phyloP scores from a whole-genome alignment of 2,113 vertebrate genomes.

The Grammomys surdaster region DNA sequence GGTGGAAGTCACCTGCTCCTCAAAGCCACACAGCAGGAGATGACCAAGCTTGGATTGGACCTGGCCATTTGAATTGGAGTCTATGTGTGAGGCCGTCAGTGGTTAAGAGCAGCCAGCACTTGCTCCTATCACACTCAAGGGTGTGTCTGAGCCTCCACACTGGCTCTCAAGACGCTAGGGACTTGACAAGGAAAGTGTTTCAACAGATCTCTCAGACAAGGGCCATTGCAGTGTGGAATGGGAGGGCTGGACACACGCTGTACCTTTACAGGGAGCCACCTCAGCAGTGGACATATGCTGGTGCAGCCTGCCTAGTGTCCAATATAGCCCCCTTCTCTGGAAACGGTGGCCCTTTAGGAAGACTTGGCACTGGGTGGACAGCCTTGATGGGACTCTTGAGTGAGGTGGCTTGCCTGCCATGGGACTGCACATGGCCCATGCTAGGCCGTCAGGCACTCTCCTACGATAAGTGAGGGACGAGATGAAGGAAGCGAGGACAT shows the following conservation, averaged over 20 bases:
- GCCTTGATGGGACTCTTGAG: neutral
- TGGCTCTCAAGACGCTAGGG: neutral
- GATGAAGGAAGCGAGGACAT: neutral
- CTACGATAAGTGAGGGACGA: neutral
- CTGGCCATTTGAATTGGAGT: too few relatives aligned
- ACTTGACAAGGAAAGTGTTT: neutral
- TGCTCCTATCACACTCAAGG: neutral
- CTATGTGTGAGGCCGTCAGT: neutral
- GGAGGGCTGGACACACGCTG: neutral
- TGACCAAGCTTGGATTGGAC: neutral
- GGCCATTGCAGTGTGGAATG: neutral
- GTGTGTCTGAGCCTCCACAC: neutral
- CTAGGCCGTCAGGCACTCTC: neutral
- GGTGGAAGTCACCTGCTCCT: neutral
- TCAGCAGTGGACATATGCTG: neutral
- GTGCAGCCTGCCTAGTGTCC: neutral
- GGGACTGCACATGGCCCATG: neutral
- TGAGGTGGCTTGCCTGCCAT: neutral
- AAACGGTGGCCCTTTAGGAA: neutral
- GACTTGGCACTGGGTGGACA: neutral
- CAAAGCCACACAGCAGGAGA: neutral
- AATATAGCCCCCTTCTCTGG: neutral
- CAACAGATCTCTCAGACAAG: conserved; percentile 5
- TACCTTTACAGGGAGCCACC: neutral
- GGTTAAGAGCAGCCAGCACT: neutral